Evolutionary conservation across 2,888 invertebrate genomes (phyloP), one percentile per base, ranked within the genome.

Genomic region (Caenorhabditis sp.): DNA sequence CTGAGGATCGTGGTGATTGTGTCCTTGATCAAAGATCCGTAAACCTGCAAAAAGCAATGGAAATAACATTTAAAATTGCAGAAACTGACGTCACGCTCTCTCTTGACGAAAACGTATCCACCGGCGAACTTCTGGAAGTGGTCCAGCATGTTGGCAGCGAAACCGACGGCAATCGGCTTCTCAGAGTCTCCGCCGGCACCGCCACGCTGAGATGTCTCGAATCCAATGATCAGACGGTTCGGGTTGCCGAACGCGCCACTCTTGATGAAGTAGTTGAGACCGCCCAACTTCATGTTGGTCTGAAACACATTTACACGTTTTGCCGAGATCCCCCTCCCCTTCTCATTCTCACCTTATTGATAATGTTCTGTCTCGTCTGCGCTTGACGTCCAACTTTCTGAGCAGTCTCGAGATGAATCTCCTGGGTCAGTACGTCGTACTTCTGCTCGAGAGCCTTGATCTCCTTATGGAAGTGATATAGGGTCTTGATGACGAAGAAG

Each of bases 211-310:
- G 68, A 58, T 1, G 68, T 65, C 17, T 52, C 56, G 26, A 73
- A 59, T 9, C 73, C 73, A n/a, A 73, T 22, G 46, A 73, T 39
- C 37, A 65, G 13, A 0, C 27, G 6, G 1, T 15, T 9, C 1
- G 15, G 35, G 9, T 46, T 27, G 1, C 13, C 22, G 27, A 41
- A 20, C n/a, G 35, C 11, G 4, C n/a, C 8, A 1, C 9, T 13
- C 0, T 26, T 4, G 22, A 61, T 37, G 2, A 26, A 2, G 35
- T 55, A 59, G 52, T 77, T 77, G 13, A 77, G 48, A 2, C 77
- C 77, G 6, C 77, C 77, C 6, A 52, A 17, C 39, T 76, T 71
- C 41, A 71, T 62, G 17, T 76, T 70, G 6, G 46, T 74, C 66
- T 62, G 56, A 41, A n/a, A n/a, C n/a, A n/a, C n/a, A n/a, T n/a